These are phyloP conservation scores for Corythoichthys intestinalis DNA, from an alignment of 2,113 vertebrate genomes.

Conservation along the genomic window DNA sequence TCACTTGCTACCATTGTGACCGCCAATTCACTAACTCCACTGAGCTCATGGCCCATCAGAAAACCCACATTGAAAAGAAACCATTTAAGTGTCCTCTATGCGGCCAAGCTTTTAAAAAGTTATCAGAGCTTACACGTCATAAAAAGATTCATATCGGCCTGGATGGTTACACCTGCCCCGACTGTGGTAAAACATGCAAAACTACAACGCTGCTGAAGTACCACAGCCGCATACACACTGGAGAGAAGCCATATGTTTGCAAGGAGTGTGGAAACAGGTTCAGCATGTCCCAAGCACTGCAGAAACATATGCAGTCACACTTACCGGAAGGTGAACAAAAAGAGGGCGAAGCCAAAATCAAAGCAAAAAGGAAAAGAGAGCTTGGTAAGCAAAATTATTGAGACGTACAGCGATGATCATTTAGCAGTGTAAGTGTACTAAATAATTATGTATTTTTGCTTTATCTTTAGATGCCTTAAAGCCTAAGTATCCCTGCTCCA, in stretches of 20 bases:
- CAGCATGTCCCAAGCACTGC: conserved; percentile 62
- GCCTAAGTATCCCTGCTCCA: conserved; percentile 54
- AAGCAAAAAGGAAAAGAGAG: conserved; percentile 40
- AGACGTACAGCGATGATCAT: neutral
- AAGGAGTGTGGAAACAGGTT: conserved; percentile 73
- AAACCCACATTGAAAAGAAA: conserved; percentile 80
- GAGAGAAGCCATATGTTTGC: conserved; percentile 72
- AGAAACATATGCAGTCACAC: conserved; percentile 64
- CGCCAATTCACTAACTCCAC: conserved; percentile 84
- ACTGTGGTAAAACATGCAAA: conserved; percentile 84
- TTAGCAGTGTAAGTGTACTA: neutral
- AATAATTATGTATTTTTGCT: neutral
- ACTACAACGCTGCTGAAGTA: conserved; percentile 80
- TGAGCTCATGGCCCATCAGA: conserved; percentile 83
- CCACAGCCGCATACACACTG: conserved; percentile 76
- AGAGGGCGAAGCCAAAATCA: neutral
- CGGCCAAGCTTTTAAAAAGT: conserved; percentile 74
- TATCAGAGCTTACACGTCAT: conserved; percentile 82
- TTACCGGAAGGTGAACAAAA: conserved; percentile 35
- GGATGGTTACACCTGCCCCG: conserved; percentile 76
- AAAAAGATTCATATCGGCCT: conserved; percentile 76
- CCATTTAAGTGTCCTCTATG: conserved; percentile 79
- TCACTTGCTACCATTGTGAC: conserved; percentile 84
- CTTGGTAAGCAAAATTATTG: conserved; percentile 43
- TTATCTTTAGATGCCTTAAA: conserved; percentile 42